Evolutionary conservation across 2,113 vertebrate species (phyloP).

Genomic region (Parotia lawesii): DNA sequence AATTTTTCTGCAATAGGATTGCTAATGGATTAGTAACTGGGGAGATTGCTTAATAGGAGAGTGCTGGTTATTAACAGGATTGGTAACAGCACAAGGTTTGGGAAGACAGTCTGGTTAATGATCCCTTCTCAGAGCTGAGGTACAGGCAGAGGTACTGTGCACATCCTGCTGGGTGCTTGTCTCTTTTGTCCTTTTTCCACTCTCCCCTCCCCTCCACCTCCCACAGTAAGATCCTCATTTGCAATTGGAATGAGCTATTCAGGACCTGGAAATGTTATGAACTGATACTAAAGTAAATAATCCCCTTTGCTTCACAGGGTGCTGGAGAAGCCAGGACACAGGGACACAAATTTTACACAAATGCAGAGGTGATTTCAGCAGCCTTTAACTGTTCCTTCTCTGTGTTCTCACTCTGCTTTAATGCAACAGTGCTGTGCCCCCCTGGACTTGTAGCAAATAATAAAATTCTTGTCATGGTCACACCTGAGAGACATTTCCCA

Average conservation of each 20-base stretch:
- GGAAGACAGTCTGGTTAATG: neutral
- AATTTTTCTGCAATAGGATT: neutral
- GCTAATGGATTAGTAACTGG: constrained; percentile 46
- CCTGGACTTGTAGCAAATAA: rapidly evolving
- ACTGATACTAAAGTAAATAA: neutral
- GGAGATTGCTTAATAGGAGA: neutral
- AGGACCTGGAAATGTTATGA: neutral
- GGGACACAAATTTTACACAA: neutral
- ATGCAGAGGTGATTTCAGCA: neutral
- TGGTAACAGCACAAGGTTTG: neutral
- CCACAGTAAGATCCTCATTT: neutral
- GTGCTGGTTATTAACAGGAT: neutral
- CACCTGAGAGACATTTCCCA: neutral
- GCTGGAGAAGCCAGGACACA: neutral
- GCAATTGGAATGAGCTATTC: neutral
- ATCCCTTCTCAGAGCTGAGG: neutral
- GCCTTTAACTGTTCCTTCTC: neutral
- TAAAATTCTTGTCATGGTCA: neutral
- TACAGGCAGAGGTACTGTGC: neutral
- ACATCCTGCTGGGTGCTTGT: neutral
- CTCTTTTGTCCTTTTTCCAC: too few species aligned
- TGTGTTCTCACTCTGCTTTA: neutral
- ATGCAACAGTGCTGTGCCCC: neutral
- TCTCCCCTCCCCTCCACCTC: too few species aligned
- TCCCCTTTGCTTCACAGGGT: neutral